phyloP scores from a whole-genome alignment of 2,888 invertebrate species.

The Scaptomyza parva region DNA sequence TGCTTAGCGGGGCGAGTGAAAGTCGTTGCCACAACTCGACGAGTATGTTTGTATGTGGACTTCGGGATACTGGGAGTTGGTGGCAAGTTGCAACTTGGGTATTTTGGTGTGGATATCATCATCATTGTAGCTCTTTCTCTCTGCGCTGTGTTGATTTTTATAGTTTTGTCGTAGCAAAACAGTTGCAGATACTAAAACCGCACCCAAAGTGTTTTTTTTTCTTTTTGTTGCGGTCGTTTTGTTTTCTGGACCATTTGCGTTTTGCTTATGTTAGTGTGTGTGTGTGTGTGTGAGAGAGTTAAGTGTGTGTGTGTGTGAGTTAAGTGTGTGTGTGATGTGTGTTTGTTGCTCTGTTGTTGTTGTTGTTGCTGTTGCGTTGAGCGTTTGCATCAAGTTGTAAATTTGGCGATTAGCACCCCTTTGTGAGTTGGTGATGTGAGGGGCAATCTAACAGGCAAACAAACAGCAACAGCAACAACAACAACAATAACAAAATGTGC shows the following conservation, averaged over 20 bases:
- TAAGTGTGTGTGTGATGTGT: constrained; percentile 27
- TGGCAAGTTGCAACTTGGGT: constrained; percentile 7
- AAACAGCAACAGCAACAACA: no score
- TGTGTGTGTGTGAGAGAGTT: constrained; percentile 38
- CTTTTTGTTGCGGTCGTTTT: constrained; percentile 72
- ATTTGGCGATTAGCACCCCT: constrained; percentile 83
- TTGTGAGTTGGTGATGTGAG: constrained; percentile 61
- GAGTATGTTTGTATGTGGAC: constrained; percentile 9
- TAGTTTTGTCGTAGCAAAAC: constrained; percentile 61
- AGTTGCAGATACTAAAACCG: constrained; percentile 55
- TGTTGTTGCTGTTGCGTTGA: no score
- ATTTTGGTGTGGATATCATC: constrained; percentile 41
- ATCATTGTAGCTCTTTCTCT: constrained; percentile 37
- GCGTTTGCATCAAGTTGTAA: constrained; percentile 80
- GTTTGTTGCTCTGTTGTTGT: constrained; percentile 42
- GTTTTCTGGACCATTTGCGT: constrained; percentile 82
- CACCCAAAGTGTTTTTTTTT: constrained; percentile 14
- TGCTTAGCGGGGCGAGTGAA: constrained; percentile 68
- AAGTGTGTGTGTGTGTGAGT: constrained; percentile 31
- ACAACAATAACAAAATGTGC: constrained; percentile 44
- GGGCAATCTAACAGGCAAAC: constrained; percentile 67
- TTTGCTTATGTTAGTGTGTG: constrained; percentile 23
- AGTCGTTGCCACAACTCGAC: constrained; percentile 49
- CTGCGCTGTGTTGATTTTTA: constrained; percentile 71
- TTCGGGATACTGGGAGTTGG: constrained; percentile 5